These are phyloP conservation scores for Amblyornis subalaris DNA, from an alignment of 2,113 vertebrate species.

Conservation along the genomic window DNA sequence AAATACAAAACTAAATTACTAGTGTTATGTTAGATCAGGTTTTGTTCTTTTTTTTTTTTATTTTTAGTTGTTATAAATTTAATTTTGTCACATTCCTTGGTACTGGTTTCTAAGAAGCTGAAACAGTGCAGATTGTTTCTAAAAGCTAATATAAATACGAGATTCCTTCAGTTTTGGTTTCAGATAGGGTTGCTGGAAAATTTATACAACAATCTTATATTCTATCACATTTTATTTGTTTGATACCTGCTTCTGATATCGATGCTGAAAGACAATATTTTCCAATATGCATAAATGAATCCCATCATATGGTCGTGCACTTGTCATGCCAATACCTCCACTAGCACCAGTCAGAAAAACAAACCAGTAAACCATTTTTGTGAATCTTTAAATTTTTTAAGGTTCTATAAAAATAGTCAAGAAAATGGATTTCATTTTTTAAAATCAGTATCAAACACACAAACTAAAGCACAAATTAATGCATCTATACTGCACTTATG, in stretches of 20 bases:
- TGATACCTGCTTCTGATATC: not conserved
- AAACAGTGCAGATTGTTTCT: not conserved
- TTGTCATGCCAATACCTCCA: not conserved
- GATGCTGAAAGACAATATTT: not conserved
- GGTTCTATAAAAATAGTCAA: not conserved
- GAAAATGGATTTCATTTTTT: not conserved
- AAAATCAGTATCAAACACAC: not conserved
- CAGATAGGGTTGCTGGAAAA: not conserved
- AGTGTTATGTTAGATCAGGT: not conserved
- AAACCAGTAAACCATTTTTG: not conserved
- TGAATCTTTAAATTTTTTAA: not conserved
- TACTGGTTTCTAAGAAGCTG: not conserved
- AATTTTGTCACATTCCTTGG: not conserved
- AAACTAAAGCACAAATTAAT: not conserved
- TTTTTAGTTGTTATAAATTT: not conserved
- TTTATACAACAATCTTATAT: not conserved
- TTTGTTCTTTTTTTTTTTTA: fast-evolving
- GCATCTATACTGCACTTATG: not conserved
- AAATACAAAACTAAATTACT: not conserved
- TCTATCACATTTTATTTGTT: not conserved
- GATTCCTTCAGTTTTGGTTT: not conserved
- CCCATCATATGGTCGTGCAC: not conserved
- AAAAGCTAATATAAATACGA: not conserved
- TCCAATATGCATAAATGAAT: not conserved
- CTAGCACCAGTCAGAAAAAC: not conserved